Evolutionary conservation across 1,140 invertebrate species (phyloP).

Genomic region (Chironomus tepperi): DNA sequence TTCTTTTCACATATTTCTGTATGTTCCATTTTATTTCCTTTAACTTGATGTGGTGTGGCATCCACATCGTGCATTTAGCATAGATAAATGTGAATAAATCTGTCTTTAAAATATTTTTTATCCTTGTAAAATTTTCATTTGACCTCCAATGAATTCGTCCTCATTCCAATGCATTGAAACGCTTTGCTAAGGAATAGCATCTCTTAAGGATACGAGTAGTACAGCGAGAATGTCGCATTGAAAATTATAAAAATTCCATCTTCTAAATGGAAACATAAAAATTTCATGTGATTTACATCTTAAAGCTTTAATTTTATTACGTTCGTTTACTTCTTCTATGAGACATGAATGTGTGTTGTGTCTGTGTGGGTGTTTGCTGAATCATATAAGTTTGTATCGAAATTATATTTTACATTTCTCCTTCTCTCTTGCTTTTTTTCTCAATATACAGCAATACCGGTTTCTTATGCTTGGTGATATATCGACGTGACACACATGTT

Average conservation of each 20-base stretch:
- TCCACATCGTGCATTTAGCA: no score
- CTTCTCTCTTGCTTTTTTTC: conserved; percentile 23
- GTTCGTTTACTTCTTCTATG: background rate
- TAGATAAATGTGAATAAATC: no score
- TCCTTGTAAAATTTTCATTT: no score
- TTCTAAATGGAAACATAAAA: conserved; percentile 10
- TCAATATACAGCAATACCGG: conserved; percentile 43
- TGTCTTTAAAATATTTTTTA: no score
- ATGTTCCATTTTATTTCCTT: background rate
- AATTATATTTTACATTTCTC: background rate
- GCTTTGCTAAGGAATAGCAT: background rate
- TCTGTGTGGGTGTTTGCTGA: background rate
- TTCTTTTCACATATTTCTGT: background rate
- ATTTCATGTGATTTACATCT: background rate
- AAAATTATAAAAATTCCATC: background rate
- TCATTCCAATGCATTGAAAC: no score
- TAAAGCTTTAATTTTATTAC: conserved; percentile 23
- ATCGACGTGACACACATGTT: conserved; percentile 45
- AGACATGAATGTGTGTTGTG: conserved; percentile 24
- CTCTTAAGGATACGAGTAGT: background rate
- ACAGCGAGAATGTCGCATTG: background rate
- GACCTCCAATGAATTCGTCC: no score
- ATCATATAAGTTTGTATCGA: background rate
- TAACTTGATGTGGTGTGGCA: no score
- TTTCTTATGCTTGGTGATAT: conserved; percentile 48